phyloP scores from a whole-genome alignment of 2,797 vertebrate species.

The Chelon labrosus region DNA sequence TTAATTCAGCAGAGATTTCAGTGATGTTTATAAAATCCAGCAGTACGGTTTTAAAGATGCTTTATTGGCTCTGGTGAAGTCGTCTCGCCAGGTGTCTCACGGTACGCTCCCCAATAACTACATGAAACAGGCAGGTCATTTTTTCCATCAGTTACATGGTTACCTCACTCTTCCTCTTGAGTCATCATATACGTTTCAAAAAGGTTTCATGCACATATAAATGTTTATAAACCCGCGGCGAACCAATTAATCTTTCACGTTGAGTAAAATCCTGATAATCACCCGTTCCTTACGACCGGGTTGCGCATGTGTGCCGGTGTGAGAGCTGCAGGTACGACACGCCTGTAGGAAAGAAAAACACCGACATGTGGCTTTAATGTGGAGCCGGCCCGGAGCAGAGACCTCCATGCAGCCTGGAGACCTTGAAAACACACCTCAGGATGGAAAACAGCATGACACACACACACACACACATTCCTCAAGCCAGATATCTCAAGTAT shows the following conservation, averaged over 20 bases:
- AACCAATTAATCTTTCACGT: constrained; percentile 44
- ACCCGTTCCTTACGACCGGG: background rate
- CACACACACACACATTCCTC: constrained; percentile 77
- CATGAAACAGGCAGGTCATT: constrained; percentile 19
- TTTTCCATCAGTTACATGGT: constrained; percentile 27
- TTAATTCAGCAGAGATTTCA: too few relatives aligned
- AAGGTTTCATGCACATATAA: constrained; percentile 29
- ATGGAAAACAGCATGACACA: constrained; percentile 70
- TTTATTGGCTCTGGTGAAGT: background rate
- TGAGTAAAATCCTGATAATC: constrained; percentile 17
- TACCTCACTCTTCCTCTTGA: constrained; percentile 37
- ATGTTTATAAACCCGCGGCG: constrained; percentile 31
- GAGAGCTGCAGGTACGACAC: constrained; percentile 64
- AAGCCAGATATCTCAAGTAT: constrained; percentile 73
- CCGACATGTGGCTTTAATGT: constrained; percentile 91
- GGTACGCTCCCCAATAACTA: constrained; percentile 25
- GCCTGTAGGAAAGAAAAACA: constrained; percentile 76
- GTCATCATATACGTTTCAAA: constrained; percentile 37
- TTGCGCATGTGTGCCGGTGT: background rate
- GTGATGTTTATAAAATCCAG: too few relatives aligned
- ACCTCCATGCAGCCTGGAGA: constrained; percentile 88
- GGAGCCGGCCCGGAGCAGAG: constrained; percentile 88
- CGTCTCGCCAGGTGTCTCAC: constrained; percentile 24
- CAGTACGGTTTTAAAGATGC: background rate
- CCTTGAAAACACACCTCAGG: constrained; percentile 86